A percentile compares a stretch with the other conserved stretches of the same genome.
phyloP scores from a whole-genome alignment of 2,797 vertebrate species.

The Notolabrus celidotus region DNA sequence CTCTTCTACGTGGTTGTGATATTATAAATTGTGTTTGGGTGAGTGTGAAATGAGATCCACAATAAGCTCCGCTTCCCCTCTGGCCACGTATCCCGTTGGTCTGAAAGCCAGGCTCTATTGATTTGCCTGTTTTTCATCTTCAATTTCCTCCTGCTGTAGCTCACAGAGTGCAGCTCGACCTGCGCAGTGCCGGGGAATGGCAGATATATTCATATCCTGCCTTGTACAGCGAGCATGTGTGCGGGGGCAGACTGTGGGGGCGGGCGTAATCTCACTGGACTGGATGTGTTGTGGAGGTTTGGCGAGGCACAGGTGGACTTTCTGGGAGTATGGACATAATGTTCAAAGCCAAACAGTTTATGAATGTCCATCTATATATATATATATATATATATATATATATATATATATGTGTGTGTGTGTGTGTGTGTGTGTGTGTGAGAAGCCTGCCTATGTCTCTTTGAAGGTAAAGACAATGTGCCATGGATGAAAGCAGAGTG shows the following conservation, averaged over 20 bases:
- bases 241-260: constrained; percentile 68
- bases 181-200: constrained; percentile 39
- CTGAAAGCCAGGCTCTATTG: constrained; percentile 49
- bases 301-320: constrained; percentile 52
- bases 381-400: too few relatives aligned
- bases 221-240: constrained; percentile 65
- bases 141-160: constrained; percentile 56
- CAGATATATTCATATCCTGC: constrained; percentile 66
- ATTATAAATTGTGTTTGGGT: constrained; percentile 45
- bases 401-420: not conserved
- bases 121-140: constrained; percentile 58
- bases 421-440: not conserved
- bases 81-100: constrained; percentile 49
- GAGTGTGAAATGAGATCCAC: constrained; percentile 51
- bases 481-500: too few relatives aligned
- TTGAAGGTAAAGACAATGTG: too few relatives aligned
- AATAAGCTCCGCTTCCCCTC: constrained; percentile 33
- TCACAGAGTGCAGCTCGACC: constrained; percentile 47
- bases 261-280: constrained; percentile 64
- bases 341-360: constrained; percentile 25
- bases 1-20: constrained; percentile 3
- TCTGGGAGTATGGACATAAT: constrained; percentile 37
- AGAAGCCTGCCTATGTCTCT: too few relatives aligned
- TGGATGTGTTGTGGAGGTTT: constrained; percentile 61
- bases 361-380: constrained; percentile 15